Conservation (phyloP, 2,888 invertebrate genomes). For the Barypeithes pellucidus region DNA sequence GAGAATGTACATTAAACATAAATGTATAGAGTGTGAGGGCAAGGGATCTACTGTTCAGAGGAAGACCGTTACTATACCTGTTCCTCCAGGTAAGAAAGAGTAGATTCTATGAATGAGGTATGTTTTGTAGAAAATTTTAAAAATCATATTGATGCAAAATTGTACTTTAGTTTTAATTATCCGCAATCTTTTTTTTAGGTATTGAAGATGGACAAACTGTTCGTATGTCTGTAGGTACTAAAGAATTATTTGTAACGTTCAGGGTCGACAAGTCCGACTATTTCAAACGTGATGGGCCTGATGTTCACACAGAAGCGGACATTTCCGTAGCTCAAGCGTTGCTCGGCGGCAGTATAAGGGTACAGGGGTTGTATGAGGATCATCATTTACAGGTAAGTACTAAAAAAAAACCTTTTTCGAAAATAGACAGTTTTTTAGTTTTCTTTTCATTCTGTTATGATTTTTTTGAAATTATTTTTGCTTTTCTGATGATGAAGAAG, state of each 20-base stretch:
- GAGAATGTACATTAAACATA: slow-evolving; percentile 89
- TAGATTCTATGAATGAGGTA: too few relatives aligned
- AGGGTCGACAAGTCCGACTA: slow-evolving; percentile 91
- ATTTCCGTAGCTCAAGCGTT: slow-evolving; percentile 94
- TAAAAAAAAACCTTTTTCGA: too few relatives aligned
- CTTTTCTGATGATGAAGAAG: too few relatives aligned
- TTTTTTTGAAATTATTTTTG: too few relatives aligned
- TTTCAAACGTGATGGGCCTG: slow-evolving; percentile 94
- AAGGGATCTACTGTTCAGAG: slow-evolving; percentile 90
- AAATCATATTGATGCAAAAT: too few relatives aligned
- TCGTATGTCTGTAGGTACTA: slow-evolving; percentile 91
- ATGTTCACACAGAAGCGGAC: slow-evolving; percentile 95
- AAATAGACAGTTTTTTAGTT: too few relatives aligned
- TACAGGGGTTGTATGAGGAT: slow-evolving; percentile 97
- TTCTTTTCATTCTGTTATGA: too few relatives aligned
- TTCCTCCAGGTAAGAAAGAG: slow-evolving; percentile 85
- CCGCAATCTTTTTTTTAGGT: slow-evolving; percentile 66
- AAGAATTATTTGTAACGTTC: slow-evolving; percentile 95
- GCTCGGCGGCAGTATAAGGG: slow-evolving; percentile 92
- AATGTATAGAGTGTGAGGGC: slow-evolving; percentile 94
- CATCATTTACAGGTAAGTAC: slow-evolving; percentile 91
- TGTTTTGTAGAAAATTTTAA: too few relatives aligned
- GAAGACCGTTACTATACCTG: slow-evolving; percentile 91
- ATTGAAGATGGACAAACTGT: slow-evolving; percentile 98
- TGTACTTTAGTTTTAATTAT: not conserved